Conservation (phyloP, 2,888 invertebrate genomes). For the Pollenia amentaria region DNA sequence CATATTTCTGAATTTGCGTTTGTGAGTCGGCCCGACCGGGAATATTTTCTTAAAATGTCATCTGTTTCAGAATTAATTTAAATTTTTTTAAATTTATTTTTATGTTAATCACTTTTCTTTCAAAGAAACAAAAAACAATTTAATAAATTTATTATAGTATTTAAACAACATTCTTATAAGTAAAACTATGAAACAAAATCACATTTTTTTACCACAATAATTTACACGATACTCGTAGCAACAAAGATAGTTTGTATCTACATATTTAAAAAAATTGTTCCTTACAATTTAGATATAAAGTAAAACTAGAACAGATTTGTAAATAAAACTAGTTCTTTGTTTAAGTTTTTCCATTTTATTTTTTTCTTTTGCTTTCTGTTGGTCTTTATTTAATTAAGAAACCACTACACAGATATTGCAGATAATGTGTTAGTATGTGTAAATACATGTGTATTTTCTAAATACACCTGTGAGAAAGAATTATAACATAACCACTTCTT, state of each 20-base stretch:
- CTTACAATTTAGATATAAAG: constrained; percentile 31
- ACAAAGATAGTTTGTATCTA: background rate
- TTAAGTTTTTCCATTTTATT: constrained; percentile 14
- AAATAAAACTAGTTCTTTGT: constrained; percentile 67
- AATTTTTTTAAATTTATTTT: too few species aligned
- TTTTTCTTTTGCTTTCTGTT: constrained; percentile 48
- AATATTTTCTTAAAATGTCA: too few species aligned
- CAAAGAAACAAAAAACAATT: too few species aligned
- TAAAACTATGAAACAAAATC: background rate
- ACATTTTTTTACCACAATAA: background rate
- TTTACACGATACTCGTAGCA: background rate
- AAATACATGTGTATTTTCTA: constrained; percentile 1
- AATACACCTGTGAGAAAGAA: constrained; percentile 61
- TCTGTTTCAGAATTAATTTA: too few species aligned
- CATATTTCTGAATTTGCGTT: too few species aligned
- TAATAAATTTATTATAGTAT: too few species aligned
- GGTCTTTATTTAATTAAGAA: constrained; percentile 11
- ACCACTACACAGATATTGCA: too few species aligned
- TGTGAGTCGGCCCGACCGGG: too few species aligned
- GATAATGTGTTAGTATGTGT: background rate
- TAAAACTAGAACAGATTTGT: constrained; percentile 63
- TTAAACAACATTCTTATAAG: too few species aligned
- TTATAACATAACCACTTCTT: background rate
- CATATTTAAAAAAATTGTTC: constrained; percentile 10
- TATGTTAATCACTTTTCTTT: too few species aligned